Evolutionary conservation across 2,797 vertebrate genomes (phyloP).

Genomic region (Dendrocincla tyrannina): DNA sequence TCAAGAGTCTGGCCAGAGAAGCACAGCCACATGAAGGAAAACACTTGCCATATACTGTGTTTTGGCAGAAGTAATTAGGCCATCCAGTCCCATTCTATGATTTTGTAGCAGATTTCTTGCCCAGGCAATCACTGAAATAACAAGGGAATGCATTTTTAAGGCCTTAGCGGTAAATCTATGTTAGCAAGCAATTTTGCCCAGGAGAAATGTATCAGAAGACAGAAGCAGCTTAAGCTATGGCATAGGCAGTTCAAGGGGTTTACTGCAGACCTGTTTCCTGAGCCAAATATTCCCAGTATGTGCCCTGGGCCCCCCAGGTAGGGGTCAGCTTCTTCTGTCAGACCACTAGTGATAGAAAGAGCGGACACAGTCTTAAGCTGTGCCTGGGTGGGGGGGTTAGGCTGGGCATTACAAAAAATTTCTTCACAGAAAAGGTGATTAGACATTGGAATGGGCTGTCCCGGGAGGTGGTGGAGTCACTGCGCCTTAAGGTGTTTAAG

Average conservation of each 20-base stretch:
- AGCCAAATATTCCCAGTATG: not conserved
- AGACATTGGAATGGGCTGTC: not conserved
- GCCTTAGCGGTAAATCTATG: not conserved
- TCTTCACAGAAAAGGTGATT: not conserved
- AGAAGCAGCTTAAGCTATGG: not conserved
- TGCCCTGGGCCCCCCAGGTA: accelerated
- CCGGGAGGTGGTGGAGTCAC: not conserved
- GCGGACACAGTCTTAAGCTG: not conserved
- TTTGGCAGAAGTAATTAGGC: not conserved
- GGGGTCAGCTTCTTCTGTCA: not conserved
- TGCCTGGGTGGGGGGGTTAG: not conserved
- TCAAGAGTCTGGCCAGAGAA: not conserved
- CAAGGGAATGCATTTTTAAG: not conserved
- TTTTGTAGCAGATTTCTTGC: not conserved
- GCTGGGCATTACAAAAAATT: not conserved
- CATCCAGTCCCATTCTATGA: not conserved
- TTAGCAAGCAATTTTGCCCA: not conserved
- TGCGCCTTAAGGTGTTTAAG: not conserved
- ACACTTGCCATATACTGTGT: not conserved
- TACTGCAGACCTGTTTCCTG: not conserved
- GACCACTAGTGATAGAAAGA: not conserved
- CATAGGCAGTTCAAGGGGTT: not conserved
- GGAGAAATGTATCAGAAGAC: not conserved
- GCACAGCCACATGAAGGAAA: not conserved
- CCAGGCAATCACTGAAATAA: not conserved